These are phyloP conservation scores for Schlechtendalia chinensis DNA, from an alignment of 1,140 invertebrate species.

Conservation along the genomic window DNA sequence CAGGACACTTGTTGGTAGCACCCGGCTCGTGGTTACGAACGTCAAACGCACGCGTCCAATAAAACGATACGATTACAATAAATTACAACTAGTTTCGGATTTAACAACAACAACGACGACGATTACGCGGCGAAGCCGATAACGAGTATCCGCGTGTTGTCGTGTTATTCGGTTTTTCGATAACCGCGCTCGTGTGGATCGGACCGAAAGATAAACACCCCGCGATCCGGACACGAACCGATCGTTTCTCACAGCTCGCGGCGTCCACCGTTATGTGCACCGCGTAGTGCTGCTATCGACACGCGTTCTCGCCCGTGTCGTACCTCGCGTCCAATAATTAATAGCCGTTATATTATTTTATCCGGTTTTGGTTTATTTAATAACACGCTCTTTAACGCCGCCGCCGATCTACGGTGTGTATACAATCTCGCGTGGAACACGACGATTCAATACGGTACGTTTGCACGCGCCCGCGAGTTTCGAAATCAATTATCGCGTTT, in stretches of 20 bases:
- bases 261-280: neutral
- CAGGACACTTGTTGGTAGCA: too few species aligned
- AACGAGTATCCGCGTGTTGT: neutral
- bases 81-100: neutral
- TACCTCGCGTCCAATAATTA: neutral
- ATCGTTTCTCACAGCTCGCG: conserved; percentile 47
- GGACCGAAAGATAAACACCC: conserved; percentile 34
- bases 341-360: conserved; percentile 8
- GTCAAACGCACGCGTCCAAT: too few species aligned
- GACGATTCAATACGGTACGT: too few species aligned
- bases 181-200: conserved; percentile 40
- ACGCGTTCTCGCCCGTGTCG: neutral
- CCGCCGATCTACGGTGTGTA: neutral
- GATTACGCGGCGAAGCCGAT: too few species aligned
- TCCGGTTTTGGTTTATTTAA: conserved; percentile 31
- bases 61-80: too few species aligned
- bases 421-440: too few species aligned
- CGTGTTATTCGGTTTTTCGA: neutral
- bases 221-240: conserved; percentile 34
- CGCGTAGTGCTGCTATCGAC: neutral
- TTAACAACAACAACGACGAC: neutral
- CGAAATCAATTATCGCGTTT: too few species aligned
- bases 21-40: too few species aligned
- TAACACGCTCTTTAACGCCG: conserved; percentile 28
- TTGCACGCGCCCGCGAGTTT: too few species aligned